A percentile compares a stretch with the other conserved stretches of the same genome.
Conservation (phyloP, 2,113 vertebrate genomes). For the Peromyscus polionotus region DNA sequence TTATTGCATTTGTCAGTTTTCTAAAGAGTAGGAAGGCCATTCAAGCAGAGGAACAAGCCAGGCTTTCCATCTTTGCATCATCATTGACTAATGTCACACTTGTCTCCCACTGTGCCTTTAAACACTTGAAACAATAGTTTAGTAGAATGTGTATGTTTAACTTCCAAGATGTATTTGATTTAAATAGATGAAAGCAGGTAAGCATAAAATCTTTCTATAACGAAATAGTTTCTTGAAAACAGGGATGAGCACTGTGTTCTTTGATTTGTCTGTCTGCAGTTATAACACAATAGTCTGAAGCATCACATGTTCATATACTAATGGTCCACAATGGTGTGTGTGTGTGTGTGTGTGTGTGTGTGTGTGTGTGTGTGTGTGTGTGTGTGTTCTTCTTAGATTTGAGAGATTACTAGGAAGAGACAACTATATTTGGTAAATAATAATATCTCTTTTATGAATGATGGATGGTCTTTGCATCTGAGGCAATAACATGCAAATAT, state of each 20-base stretch:
- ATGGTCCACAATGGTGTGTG: neutral
- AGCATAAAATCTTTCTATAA: neutral
- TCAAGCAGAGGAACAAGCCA: neutral
- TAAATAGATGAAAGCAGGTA: neutral
- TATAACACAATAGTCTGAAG: neutral
- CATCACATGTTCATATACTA: neutral
- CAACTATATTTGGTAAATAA: neutral
- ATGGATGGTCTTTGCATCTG: neutral
- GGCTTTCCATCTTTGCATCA: neutral
- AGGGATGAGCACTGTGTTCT: neutral
- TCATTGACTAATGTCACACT: neutral
- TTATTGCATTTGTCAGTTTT: neutral
- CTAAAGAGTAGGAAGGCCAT: neutral
- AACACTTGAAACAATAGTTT: neutral
- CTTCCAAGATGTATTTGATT: neutral
- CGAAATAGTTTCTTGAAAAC: neutral
- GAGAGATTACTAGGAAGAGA: neutral
- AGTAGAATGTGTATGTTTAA: neutral
- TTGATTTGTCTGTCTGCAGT: neutral
- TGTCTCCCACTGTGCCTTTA: neutral
- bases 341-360: neutral
- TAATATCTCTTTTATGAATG: neutral
- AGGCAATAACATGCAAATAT: neutral
- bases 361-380: neutral
- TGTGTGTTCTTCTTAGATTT: neutral